Evolutionary conservation across 2,113 vertebrate species (phyloP).

Genomic region (Tapirus terrestris): DNA sequence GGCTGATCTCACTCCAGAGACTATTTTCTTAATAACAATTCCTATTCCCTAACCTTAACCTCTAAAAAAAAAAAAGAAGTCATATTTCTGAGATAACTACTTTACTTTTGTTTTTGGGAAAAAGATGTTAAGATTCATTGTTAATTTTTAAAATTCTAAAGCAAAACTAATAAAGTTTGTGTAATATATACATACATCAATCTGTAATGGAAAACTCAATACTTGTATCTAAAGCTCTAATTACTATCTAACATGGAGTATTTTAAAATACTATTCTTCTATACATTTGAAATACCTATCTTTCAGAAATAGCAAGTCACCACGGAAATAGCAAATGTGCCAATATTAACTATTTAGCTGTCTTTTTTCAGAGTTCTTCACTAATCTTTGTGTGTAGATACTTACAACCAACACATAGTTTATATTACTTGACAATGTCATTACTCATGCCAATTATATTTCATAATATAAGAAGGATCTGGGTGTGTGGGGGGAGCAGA

Average conservation of each 20-base stretch:
- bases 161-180: neutral
- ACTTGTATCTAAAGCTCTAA: neutral
- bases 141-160: conserved; percentile 32
- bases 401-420: neutral
- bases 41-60: neutral
- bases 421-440: neutral
- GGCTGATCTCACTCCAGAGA: neutral
- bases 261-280: neutral
- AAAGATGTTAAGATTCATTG: neutral
- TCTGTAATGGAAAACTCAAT: neutral
- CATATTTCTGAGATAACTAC: neutral
- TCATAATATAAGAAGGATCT: neutral
- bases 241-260: neutral
- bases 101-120: neutral
- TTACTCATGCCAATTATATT: neutral
- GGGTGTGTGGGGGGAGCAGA: neutral
- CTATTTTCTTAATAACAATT: neutral
- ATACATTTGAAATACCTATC: neutral
- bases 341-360: neutral
- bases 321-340: neutral
- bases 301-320: neutral
- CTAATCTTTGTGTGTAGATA: neutral
- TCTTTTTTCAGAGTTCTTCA: neutral
- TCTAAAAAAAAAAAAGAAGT: neutral
- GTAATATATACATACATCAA: neutral